phyloP scores from a whole-genome alignment of 2,888 invertebrate species.

The Helicoverpa assulta region DNA sequence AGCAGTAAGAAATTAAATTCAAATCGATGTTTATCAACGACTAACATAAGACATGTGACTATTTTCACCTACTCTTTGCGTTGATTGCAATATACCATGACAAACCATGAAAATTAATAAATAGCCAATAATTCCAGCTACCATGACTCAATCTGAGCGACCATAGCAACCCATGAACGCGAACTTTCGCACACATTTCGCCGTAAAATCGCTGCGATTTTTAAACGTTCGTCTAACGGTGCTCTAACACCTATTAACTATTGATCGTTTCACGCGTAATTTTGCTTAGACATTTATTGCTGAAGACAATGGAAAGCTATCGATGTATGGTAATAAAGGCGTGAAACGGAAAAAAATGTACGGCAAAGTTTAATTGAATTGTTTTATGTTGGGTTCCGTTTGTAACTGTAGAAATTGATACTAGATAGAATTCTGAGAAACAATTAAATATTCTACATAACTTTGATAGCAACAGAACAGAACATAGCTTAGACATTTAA shows the following conservation, averaged over 20 bases:
- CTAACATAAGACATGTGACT: no score
- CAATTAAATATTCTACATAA: no score
- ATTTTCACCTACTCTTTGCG: not conserved
- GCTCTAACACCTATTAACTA: constrained; percentile 52
- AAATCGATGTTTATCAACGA: no score
- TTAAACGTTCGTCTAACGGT: constrained; percentile 59
- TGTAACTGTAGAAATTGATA: not conserved
- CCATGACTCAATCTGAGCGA: not conserved
- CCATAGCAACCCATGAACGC: constrained; percentile 37
- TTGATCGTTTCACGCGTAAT: constrained; percentile 66
- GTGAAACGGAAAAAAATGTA: constrained; percentile 56
- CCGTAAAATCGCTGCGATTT: constrained; percentile 58
- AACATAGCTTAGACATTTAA: no score
- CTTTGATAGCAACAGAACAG: no score
- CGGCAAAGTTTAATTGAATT: constrained; percentile 17
- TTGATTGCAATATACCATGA: not conserved
- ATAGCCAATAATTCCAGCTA: not conserved
- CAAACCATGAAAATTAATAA: not conserved
- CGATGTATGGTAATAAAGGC: constrained; percentile 63
- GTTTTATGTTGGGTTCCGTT: constrained; percentile 36
- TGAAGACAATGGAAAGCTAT: constrained; percentile 67
- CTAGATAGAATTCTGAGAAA: no score
- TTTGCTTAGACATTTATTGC: constrained; percentile 65
- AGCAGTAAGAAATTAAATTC: no score
- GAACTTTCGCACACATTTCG: constrained; percentile 52